Evolutionary conservation across 2,797 vertebrate species (phyloP).

Genomic region (Nyctibius grandis): DNA sequence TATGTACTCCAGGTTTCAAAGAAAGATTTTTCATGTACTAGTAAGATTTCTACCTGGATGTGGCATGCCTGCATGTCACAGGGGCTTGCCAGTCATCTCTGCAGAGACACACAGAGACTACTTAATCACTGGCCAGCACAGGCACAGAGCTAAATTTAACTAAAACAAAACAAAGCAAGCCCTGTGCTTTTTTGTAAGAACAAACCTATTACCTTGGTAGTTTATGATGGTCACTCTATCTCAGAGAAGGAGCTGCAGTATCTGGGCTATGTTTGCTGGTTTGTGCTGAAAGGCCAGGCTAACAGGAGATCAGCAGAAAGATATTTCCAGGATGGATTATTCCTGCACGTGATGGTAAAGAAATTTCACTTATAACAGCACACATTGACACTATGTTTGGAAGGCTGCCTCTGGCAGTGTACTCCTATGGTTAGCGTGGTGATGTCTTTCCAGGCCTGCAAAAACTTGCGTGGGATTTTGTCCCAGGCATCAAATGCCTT

Average conservation of each 20-base stretch:
- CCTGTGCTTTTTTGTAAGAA: not conserved
- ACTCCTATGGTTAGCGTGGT: not conserved
- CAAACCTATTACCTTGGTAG: not conserved
- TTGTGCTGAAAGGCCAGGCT: slow-evolving; percentile 6
- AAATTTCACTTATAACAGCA: not conserved
- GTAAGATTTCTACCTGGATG: not conserved
- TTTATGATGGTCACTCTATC: not conserved
- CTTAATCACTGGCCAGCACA: not conserved
- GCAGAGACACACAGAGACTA: not conserved
- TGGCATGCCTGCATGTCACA: not conserved
- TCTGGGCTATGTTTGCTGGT: not conserved
- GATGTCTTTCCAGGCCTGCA: not conserved
- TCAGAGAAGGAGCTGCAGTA: not conserved
- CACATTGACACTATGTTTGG: not conserved
- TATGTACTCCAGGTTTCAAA: not conserved
- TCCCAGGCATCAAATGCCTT: not conserved
- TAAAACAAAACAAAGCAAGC: not conserved
- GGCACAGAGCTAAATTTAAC: not conserved
- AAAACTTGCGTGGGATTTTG: not conserved
- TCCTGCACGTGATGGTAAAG: not conserved
- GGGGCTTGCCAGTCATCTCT: not conserved
- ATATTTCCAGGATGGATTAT: slow-evolving; percentile 1
- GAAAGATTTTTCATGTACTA: not conserved
- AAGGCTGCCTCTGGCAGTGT: not conserved
- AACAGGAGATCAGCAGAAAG: not conserved